Base-by-base conservation (phyloP, 2,888 invertebrate species). In the Abrostola triplasia region DNA sequence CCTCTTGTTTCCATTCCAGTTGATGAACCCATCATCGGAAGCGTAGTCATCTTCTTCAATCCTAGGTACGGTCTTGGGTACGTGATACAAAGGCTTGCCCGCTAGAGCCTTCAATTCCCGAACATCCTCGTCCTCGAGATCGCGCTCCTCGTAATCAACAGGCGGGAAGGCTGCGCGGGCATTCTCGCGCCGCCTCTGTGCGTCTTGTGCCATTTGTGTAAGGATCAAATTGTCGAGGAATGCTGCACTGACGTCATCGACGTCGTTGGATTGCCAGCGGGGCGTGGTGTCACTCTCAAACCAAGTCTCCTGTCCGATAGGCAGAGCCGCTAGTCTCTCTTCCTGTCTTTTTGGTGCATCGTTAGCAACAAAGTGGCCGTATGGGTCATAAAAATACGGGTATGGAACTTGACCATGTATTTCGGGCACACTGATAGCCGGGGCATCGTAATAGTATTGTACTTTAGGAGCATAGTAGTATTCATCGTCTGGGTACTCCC, bases 141-240 rank as follows among this genome's bases (percentile, higher is more conserved):
- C 90, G 36, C 88, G 88, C 52, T 92, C 90, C 57, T 92, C 91
- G 73, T 92, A 92, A 79, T 92, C 91, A 77, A 87, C 83, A 80
- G 89, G 87, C 73, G 92, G 84, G 81, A 94, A 90, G 68, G 92
- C 89, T 59, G 93, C 93, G 67, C 94, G 90, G 67, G 93, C 88
- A 81, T 92, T 94, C 71, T 94, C 92, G 35, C 94, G 91, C 8
- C 95, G 93, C 66, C 92, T 88, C 73, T 93, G 90, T 66, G 95
- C 95, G 79, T 96, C 95, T 83, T 95, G 95, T 81, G 95, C 96
- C 95, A 96, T 96, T 86, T 96, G 96, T 1, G 96, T 95, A 71
- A 96, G 93, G 77, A 96, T 96, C 68, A 96, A 90, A 84, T 96
- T 96, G 81, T 96, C 96, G 60, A 97, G 91, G 85, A 96, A 96